These are phyloP conservation scores for Tor tambroides DNA, from an alignment of 2,113 vertebrate genomes.

Conservation along the genomic window DNA sequence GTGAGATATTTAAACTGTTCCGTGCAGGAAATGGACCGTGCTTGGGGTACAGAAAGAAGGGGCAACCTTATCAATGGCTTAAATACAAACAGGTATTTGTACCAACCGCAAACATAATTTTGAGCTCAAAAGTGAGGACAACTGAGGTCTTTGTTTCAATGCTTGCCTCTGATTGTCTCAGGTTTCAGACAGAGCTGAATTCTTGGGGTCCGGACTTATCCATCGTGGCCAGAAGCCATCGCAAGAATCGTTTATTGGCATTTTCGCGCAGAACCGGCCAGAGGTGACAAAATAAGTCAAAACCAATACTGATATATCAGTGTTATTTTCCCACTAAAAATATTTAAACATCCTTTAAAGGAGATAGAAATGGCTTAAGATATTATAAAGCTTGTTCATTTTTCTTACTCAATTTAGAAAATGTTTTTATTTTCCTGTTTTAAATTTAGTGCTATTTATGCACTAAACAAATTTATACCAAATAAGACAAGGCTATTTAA, in stretches of 20 bases:
- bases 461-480: not conserved
- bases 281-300: slow-evolving; percentile 78
- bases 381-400: no score
- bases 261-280: slow-evolving; percentile 95
- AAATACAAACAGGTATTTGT: slow-evolving; percentile 87
- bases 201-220: slow-evolving; percentile 89
- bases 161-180: slow-evolving; percentile 58
- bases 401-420: no score
- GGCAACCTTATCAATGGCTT: slow-evolving; percentile 90
- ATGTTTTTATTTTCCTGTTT: no score
- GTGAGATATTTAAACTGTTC: not conserved
- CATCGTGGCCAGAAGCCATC: slow-evolving; percentile 81
- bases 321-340: not conserved
- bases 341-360: not conserved
- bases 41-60: slow-evolving; percentile 88
- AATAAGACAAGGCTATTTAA: not conserved
- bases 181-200: slow-evolving; percentile 88
- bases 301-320: not conserved
- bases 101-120: not conserved
- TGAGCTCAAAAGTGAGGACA: not conserved
- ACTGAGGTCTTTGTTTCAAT: not conserved
- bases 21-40: slow-evolving; percentile 87
- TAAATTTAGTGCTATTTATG: no score
- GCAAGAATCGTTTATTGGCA: slow-evolving; percentile 82
- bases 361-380: not conserved